Evolutionary conservation across 2,113 vertebrate species (phyloP), one percentile per base, ranked within the genome.

Genomic region (Austrofundulus limnaeus): DNA sequence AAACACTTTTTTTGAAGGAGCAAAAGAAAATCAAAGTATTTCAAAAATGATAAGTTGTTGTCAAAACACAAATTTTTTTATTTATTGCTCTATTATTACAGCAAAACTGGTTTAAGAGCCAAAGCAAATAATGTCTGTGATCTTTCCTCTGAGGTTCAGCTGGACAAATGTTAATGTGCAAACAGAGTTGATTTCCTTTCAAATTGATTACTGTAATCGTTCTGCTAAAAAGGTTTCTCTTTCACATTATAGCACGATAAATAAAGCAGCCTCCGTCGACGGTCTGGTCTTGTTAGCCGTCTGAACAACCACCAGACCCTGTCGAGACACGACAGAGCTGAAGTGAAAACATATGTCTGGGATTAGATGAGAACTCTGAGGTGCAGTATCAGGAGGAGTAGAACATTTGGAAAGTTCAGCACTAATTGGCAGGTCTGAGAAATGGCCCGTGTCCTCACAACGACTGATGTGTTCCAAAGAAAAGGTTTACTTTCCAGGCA

Each of bases 381-480:
- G 17, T 62, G 53, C 54, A 83, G 67, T 53, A 70, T 71, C 56
- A 54, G 38, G n/a, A 15, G 28, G 49, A 67, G 24, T 21, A 37
- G 19, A 66, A 34, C 47, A 65, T 41, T 66, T 54, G 25, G 51
- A 66, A 31, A 66, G 51, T n/a, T 43, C 49, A 5, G 16, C 46
- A 17, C 54, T 84, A 84, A 82, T 74, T 87, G 77, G 74, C 64
- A 76, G 31, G 46, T 64, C 43, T 1, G 24, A 47, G 61, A 11
- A 62, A 59, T 72, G 70, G 42, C 66, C 74, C 50, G 75, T 43
- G 57, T 47, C 15, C 63, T 66, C 66, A 61, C 63, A 70, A 61
- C 82, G 56, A n/a, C 10, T 5, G 16, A 66, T 14, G 20, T 41
- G 53, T 71, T 79, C 68, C 68, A 65, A 53, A 63, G 71, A 54